These are phyloP conservation scores for Saxidomus purpurata DNA, from an alignment of 1,140 invertebrate genomes.

Conservation along the genomic window DNA sequence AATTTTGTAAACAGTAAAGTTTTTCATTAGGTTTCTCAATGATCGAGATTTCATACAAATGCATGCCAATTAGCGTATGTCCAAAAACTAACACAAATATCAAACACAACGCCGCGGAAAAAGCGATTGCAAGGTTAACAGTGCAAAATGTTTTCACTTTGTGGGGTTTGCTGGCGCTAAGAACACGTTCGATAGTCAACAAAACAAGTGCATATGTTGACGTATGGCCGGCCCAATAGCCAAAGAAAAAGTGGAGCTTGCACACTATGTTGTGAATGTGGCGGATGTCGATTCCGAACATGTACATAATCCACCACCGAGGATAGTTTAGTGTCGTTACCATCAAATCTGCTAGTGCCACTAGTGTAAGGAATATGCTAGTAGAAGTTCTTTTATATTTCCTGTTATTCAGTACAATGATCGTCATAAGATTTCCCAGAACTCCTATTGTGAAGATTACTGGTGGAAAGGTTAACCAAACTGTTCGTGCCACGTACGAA, in stretches of 20 bases:
- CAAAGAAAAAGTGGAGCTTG: slow-evolving; percentile 65
- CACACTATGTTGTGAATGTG: slow-evolving; percentile 51
- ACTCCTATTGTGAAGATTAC: slow-evolving; percentile 68
- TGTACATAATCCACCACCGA: slow-evolving; percentile 67
- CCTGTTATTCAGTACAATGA: slow-evolving; percentile 58
- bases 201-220: slow-evolving; percentile 72
- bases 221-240: slow-evolving; percentile 52
- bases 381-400: slow-evolving; percentile 35
- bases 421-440: slow-evolving; percentile 68
- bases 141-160: slow-evolving; percentile 64
- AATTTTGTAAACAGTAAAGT: neutral
- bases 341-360: slow-evolving; percentile 69
- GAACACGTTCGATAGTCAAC: slow-evolving; percentile 74
- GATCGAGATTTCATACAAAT: neutral
- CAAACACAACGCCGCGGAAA: neutral
- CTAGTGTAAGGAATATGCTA: slow-evolving; percentile 58
- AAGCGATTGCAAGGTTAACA: neutral
- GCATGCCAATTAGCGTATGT: neutral
- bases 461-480: slow-evolving; percentile 44
- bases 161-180: slow-evolving; percentile 71
- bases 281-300: slow-evolving; percentile 68
- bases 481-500: neutral
- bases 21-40: neutral
- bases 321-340: slow-evolving; percentile 68
- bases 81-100: neutral